These are phyloP conservation scores for Listronotus oregonensis DNA, from an alignment of 1,140 invertebrate species.

Conservation along the genomic window DNA sequence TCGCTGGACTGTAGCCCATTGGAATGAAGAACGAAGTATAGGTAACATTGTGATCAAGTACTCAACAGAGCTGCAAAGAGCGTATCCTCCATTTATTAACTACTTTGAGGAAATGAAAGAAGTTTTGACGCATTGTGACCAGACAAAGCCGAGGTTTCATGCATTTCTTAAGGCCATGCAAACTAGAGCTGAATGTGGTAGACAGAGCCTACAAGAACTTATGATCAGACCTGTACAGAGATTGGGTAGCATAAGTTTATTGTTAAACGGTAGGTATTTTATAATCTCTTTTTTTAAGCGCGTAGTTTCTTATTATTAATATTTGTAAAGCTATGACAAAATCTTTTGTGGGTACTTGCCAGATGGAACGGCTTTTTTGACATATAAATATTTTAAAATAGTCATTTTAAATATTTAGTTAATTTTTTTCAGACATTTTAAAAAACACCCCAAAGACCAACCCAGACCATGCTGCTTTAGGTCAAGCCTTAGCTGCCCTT, in stretches of 20 bases:
- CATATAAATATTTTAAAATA: too few relatives aligned
- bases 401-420: not conserved
- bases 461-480: constrained; percentile 81
- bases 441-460: constrained; percentile 88
- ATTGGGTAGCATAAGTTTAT: constrained; percentile 90
- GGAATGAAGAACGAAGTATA: constrained; percentile 77
- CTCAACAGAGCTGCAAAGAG: constrained; percentile 80
- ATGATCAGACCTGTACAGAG: constrained; percentile 96
- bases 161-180: constrained; percentile 97
- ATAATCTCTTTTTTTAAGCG: too few relatives aligned
- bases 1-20: constrained; percentile 68
- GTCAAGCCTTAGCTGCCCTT: constrained; percentile 83
- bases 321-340: not conserved
- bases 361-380: too few relatives aligned
- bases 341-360: not conserved
- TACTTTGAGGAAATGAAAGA: constrained; percentile 97
- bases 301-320: too few relatives aligned
- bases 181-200: constrained; percentile 90
- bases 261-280: constrained; percentile 79
- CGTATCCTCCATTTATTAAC: constrained; percentile 97
- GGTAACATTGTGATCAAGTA: constrained; percentile 87
- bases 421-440: constrained; percentile 75
- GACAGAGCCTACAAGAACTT: constrained; percentile 92
- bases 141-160: constrained; percentile 92
- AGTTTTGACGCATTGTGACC: constrained; percentile 87